Conservation (phyloP, 2,888 invertebrate genomes). For the Artemia sp. region DNA sequence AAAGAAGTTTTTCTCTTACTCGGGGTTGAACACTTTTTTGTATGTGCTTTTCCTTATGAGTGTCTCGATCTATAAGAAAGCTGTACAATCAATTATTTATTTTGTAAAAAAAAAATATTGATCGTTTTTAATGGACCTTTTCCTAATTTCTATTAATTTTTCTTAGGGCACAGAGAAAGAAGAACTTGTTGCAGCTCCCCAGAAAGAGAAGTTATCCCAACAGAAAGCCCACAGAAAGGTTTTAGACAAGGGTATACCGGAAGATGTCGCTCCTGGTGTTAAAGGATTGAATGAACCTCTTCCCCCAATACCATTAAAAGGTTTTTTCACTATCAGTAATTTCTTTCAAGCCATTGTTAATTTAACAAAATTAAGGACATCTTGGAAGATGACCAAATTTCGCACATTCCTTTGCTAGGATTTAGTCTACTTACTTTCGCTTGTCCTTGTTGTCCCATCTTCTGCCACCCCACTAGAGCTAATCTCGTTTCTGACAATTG, state of each 20-base stretch:
- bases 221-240: conserved; percentile 69
- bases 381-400: too few relatives aligned
- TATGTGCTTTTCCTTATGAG: neutral
- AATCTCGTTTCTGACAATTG: too few relatives aligned
- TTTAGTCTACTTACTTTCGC: too few relatives aligned
- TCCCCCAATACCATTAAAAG: conserved; percentile 38
- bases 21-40: neutral
- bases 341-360: too few relatives aligned
- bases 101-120: neutral
- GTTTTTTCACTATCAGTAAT: neutral
- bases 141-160: neutral
- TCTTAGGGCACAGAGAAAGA: conserved; percentile 32
- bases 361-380: too few relatives aligned
- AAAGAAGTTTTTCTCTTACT: too few relatives aligned
- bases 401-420: too few relatives aligned
- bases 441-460: too few relatives aligned
- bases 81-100: neutral
- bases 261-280: conserved; percentile 71
- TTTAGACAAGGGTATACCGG: conserved; percentile 72
- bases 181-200: conserved; percentile 41
- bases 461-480: too few relatives aligned
- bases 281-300: conserved; percentile 58
- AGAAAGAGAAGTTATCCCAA: conserved; percentile 52
- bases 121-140: conserved; percentile 16
- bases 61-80: neutral